These are phyloP conservation scores for Pinna nobilis DNA, from an alignment of 1,140 invertebrate genomes.

Conservation along the genomic window DNA sequence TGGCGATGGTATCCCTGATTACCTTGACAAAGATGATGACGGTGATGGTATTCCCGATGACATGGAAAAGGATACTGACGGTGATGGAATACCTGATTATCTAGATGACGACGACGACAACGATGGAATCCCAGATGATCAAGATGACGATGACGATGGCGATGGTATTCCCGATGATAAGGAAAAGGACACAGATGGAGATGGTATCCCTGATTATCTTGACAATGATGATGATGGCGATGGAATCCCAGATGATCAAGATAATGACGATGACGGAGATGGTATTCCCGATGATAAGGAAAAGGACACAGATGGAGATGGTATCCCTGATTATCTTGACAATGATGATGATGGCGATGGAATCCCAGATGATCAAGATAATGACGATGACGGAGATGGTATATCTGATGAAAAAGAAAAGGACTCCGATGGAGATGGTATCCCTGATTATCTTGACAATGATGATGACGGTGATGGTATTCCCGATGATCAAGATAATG, in stretches of 20 bases:
- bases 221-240: slow-evolving; percentile 63
- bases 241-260: slow-evolving; percentile 53
- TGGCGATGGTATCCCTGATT: slow-evolving; percentile 47
- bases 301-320: slow-evolving; percentile 60
- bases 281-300: slow-evolving; percentile 60
- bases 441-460: slow-evolving; percentile 50
- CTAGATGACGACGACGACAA: slow-evolving; percentile 47
- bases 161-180: slow-evolving; percentile 58
- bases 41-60: slow-evolving; percentile 50
- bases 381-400: slow-evolving; percentile 52
- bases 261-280: slow-evolving; percentile 53
- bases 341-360: slow-evolving; percentile 57
- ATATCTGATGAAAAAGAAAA: slow-evolving; percentile 48
- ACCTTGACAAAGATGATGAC: slow-evolving; percentile 37
- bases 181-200: slow-evolving; percentile 51
- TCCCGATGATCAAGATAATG: slow-evolving; percentile 49
- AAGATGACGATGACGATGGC: slow-evolving; percentile 42
- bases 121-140: slow-evolving; percentile 60
- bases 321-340: slow-evolving; percentile 55
- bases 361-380: slow-evolving; percentile 54
- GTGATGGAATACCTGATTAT: slow-evolving; percentile 52
- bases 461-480: slow-evolving; percentile 62
- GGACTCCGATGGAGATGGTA: slow-evolving; percentile 58
- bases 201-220: slow-evolving; percentile 48
- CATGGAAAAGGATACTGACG: slow-evolving; percentile 41